Conservation (phyloP, 2,113 vertebrate species). For the Indicator maculatus region DNA sequence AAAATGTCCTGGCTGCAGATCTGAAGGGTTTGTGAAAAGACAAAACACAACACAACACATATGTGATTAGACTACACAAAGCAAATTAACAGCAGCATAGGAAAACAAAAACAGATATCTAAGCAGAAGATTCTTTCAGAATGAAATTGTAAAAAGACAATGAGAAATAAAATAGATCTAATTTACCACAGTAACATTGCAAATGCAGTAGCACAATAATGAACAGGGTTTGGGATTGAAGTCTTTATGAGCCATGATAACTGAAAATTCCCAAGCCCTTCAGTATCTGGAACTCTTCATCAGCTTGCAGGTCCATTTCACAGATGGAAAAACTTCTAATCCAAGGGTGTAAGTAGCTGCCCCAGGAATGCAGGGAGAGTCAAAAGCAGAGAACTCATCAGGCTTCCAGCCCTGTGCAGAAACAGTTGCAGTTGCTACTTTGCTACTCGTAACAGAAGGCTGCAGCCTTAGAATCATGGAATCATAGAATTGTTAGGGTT, state of each 20-base stretch:
- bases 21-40: constrained; percentile 61
- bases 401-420: not conserved
- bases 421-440: not conserved
- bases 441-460: not conserved
- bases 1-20: constrained; percentile 91
- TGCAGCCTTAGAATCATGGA: not conserved
- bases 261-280: not conserved
- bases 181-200: not conserved
- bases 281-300: not conserved
- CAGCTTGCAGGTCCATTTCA: not conserved
- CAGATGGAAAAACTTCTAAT: not conserved
- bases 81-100: not conserved
- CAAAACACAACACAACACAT: not conserved
- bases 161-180: not conserved
- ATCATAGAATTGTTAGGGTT: too few species aligned
- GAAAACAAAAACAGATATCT: not conserved
- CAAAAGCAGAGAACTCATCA: not conserved
- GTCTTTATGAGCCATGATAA: not conserved
- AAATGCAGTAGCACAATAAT: not conserved
- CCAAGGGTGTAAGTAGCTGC: not conserved
- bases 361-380: not conserved
- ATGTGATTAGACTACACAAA: not conserved
- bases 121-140: not conserved
- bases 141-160: not conserved
- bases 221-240: not conserved